A percentile compares a stretch with the other conserved stretches of the same genome.
Conservation (phyloP, 2,888 invertebrate genomes). For the Volucella bombylans region DNA sequence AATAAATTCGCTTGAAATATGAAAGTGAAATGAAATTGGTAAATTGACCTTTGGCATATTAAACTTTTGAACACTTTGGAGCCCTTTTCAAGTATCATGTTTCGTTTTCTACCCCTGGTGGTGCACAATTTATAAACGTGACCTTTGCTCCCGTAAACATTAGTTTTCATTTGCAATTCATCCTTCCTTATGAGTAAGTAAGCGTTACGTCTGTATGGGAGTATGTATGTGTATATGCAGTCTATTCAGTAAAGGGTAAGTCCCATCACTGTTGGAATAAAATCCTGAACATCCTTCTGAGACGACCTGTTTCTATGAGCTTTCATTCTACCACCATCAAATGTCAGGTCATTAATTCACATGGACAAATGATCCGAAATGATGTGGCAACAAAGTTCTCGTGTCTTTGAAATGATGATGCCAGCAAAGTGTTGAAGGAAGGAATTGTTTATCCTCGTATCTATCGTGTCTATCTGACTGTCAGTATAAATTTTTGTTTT, state of each 20-base stretch:
- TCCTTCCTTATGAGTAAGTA: not conserved
- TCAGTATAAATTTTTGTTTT: not conserved
- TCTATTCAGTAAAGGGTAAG: conserved; percentile 42
- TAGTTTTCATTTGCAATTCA: conserved; percentile 48
- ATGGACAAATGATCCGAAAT: conserved; percentile 60
- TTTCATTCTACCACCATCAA: conserved; percentile 30
- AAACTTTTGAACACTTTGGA: too few relatives aligned
- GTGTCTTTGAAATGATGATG: not conserved
- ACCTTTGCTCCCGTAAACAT: conserved; percentile 39
- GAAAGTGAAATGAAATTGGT: too few relatives aligned
- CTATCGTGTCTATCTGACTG: conserved; percentile 2
- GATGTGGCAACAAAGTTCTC: conserved; percentile 57
- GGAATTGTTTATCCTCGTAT: not conserved
- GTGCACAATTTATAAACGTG: not conserved
- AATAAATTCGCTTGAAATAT: too few relatives aligned
- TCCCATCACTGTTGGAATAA: not conserved
- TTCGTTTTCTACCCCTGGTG: not conserved
- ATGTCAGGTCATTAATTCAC: conserved; percentile 53
- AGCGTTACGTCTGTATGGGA: not conserved
- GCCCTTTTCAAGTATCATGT: not conserved
- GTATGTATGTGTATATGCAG: conserved; percentile 8
- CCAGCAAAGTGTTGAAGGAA: conserved; percentile 9
- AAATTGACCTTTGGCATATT: too few relatives aligned
- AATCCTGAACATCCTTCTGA: conserved; percentile 29
- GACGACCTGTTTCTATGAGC: conserved; percentile 24